phyloP scores from a whole-genome alignment of 2,888 invertebrate genomes.

The Lottia scabra region DNA sequence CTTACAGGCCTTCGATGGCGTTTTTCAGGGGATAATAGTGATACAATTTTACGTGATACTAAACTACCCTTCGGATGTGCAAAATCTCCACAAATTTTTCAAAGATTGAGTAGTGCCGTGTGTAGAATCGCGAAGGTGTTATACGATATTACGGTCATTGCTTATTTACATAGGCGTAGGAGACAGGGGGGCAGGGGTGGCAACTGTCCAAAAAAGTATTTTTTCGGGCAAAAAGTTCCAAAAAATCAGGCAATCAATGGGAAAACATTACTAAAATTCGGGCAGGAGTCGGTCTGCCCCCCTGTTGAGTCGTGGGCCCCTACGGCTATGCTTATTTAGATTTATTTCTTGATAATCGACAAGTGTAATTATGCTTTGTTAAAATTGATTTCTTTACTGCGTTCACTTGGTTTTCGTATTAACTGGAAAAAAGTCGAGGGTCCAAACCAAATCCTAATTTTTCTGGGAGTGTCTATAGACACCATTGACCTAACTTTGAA shows the following conservation, averaged over 20 bases:
- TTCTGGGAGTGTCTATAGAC: slow-evolving; percentile 4
- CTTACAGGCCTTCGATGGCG: background rate
- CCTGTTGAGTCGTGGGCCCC: too few relatives aligned
- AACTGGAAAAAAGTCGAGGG: slow-evolving; percentile 2
- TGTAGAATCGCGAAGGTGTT: background rate
- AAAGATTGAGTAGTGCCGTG: slow-evolving; percentile 3
- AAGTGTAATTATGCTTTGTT: background rate
- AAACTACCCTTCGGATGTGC: background rate
- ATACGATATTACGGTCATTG: background rate
- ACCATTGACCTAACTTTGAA: slow-evolving; percentile 1
- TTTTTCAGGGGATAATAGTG: background rate
- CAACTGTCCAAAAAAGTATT: too few relatives aligned
- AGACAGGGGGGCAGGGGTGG: too few relatives aligned
- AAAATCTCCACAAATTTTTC: slow-evolving; percentile 1
- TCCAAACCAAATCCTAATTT: background rate
- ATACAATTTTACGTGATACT: background rate
- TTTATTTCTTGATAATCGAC: background rate
- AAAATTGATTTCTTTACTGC: background rate
- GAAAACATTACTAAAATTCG: too few relatives aligned
- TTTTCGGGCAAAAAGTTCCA: too few relatives aligned
- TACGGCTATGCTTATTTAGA: too few relatives aligned
- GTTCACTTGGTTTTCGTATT: slow-evolving; percentile 2
- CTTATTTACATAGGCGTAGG: background rate
- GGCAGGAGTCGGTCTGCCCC: too few relatives aligned
- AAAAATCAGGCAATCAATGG: too few relatives aligned